Evolutionary conservation across 2,797 vertebrate genomes (phyloP).

Genomic region (Chaenodraco wilsoni): DNA sequence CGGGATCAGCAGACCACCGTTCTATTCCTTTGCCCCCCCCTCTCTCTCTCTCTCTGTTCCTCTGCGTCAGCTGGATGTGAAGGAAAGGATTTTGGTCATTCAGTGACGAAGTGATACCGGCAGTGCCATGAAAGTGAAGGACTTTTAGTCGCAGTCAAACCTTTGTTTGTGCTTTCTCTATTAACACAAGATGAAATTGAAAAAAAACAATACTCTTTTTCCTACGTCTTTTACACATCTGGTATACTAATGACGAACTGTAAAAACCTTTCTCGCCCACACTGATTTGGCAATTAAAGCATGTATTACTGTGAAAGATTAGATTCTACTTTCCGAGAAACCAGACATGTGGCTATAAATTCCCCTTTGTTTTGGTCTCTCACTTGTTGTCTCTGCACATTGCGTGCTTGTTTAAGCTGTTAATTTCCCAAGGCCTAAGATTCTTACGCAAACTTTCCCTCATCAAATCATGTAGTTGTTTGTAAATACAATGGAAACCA

Average conservation of each 20-base stretch:
- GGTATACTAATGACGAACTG: slow-evolving; percentile 2
- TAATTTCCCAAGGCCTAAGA: slow-evolving; percentile 5
- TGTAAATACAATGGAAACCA: slow-evolving; percentile 49
- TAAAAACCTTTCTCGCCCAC: slow-evolving; percentile 2
- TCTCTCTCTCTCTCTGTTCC: slow-evolving; percentile 18
- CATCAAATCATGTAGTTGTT: slow-evolving; percentile 37
- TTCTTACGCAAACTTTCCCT: slow-evolving; percentile 6
- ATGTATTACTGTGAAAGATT: slow-evolving; percentile 15
- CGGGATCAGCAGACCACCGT: slow-evolving; percentile 51
- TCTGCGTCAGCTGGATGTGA: slow-evolving; percentile 20
- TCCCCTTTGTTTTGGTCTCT: slow-evolving; percentile 7
- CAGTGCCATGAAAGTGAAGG: slow-evolving; percentile 14
- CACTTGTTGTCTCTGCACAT: slow-evolving; percentile 10
- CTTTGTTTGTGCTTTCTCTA: not conserved
- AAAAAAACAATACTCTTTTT: slow-evolving; percentile 4
- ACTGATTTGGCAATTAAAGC: not conserved
- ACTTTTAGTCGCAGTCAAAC: slow-evolving; percentile 17
- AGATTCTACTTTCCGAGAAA: slow-evolving; percentile 1
- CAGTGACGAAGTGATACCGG: not conserved
- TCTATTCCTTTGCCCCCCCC: slow-evolving; percentile 23
- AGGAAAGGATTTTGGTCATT: slow-evolving; percentile 28
- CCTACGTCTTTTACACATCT: not conserved
- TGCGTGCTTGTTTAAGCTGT: slow-evolving; percentile 25
- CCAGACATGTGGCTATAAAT: not conserved
- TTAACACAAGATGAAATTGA: slow-evolving; percentile 31